phyloP scores from a whole-genome alignment of 2,888 invertebrate genomes.

The Mechanitis mazaeus region DNA sequence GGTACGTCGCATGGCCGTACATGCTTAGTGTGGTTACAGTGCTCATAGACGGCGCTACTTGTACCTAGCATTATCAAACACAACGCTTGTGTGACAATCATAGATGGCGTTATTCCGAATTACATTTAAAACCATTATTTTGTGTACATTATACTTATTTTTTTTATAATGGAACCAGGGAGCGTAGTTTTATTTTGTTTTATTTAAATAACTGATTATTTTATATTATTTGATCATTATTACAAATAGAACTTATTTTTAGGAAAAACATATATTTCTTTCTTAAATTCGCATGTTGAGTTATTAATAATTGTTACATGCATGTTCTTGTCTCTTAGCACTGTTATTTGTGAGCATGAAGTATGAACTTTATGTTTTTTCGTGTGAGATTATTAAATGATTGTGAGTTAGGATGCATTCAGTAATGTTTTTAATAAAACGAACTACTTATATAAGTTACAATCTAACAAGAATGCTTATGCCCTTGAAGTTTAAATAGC shows the following conservation, averaged over 20 bases:
- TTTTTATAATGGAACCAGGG: slow-evolving; percentile 9
- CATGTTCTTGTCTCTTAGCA: slow-evolving; percentile 9
- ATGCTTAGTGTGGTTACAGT: slow-evolving; percentile 5
- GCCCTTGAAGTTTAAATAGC: too few species aligned
- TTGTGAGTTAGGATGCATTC: too few species aligned
- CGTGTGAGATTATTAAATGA: not conserved
- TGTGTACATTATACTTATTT: too few species aligned
- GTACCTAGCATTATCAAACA: slow-evolving; percentile 7
- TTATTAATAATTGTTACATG: slow-evolving; percentile 8
- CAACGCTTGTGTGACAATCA: slow-evolving; percentile 30
- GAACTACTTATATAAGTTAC: too few species aligned
- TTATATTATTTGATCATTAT: not conserved
- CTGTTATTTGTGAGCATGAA: slow-evolving; percentile 23
- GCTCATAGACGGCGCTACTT: slow-evolving; percentile 63
- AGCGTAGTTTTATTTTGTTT: not conserved
- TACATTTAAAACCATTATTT: not conserved
- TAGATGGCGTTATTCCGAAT: slow-evolving; percentile 50
- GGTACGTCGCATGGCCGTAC: slow-evolving; percentile 62
- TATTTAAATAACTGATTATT: not conserved
- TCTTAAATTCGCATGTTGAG: not conserved
- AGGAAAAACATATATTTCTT: not conserved
- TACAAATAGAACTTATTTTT: not conserved
- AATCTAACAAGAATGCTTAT: too few species aligned
- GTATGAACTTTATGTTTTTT: slow-evolving; percentile 20
- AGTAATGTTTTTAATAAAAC: too few species aligned